Conservation (phyloP, 2,113 vertebrate species). For the Ptyas mucosa region DNA sequence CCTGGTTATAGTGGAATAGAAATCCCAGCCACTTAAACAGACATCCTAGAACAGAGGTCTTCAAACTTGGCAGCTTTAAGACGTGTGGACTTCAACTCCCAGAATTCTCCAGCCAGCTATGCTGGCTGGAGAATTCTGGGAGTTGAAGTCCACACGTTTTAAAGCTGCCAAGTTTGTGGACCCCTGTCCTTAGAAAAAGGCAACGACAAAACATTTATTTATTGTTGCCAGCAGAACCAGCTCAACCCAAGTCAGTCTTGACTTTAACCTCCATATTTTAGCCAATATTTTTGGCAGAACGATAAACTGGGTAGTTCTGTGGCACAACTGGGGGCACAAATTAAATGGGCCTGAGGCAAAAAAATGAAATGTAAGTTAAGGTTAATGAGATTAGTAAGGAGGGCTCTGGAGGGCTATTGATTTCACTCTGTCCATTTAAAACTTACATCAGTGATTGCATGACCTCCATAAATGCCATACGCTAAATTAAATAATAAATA, state of each 20-base stretch:
- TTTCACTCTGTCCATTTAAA: background rate
- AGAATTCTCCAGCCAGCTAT: too few relatives aligned
- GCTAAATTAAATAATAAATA: background rate
- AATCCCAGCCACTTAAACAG: too few relatives aligned
- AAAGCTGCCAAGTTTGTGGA: too few relatives aligned
- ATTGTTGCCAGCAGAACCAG: background rate
- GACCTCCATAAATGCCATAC: background rate
- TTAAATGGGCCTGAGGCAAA: background rate
- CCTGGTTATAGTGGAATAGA: too few relatives aligned
- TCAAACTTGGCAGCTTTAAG: too few relatives aligned
- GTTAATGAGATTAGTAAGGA: background rate
- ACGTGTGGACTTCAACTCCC: too few relatives aligned
- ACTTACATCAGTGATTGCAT: background rate
- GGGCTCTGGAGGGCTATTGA: background rate
- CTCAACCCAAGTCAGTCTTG: background rate
- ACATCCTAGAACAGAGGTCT: too few relatives aligned
- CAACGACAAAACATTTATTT: background rate
- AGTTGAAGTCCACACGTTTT: too few relatives aligned
- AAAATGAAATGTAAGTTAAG: background rate
- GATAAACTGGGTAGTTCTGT: background rate
- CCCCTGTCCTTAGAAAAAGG: background rate
- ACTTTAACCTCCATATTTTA: background rate
- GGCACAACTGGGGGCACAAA: background rate
- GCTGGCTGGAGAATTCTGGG: too few relatives aligned
- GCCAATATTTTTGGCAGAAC: background rate